These are phyloP conservation scores for Ferrisia virgata DNA, from an alignment of 2,888 invertebrate species.

Conservation along the genomic window DNA sequence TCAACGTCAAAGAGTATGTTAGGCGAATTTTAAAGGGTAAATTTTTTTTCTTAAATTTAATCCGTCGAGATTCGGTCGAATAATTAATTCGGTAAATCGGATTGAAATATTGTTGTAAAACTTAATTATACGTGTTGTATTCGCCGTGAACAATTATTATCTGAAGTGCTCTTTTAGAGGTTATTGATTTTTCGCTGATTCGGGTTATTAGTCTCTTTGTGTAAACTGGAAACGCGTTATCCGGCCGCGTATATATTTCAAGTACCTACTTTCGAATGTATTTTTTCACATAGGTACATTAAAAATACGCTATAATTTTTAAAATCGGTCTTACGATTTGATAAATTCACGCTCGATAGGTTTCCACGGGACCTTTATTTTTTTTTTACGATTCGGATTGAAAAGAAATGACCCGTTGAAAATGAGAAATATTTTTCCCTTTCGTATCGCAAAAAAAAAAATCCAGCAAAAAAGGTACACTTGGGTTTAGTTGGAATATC, in stretches of 20 bases:
- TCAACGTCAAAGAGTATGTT: not conserved
- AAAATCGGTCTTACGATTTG: not conserved
- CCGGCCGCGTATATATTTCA: not conserved
- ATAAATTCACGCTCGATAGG: not conserved
- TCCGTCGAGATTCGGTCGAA: not conserved
- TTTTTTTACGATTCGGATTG: not conserved
- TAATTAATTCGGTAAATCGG: not conserved
- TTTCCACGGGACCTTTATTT: not conserved
- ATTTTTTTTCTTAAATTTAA: not conserved
- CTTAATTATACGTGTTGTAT: not conserved
- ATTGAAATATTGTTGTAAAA: slow-evolving; percentile 4
- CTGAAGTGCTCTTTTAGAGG: not conserved
- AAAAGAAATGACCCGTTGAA: not conserved
- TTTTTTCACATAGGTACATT: not conserved
- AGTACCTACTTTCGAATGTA: not conserved
- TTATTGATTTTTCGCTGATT: not conserved
- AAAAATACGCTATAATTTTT: not conserved
- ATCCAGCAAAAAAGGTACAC: not conserved
- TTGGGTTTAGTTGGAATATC: not conserved
- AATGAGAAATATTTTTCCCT: not conserved
- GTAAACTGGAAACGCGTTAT: not conserved
- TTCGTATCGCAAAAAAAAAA: not conserved
- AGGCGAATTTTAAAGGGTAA: not conserved
- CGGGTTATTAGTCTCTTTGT: not conserved
- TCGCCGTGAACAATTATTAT: not conserved